phyloP scores from a whole-genome alignment of 2,888 invertebrate species.

The Chloroclystis v-ata region DNA sequence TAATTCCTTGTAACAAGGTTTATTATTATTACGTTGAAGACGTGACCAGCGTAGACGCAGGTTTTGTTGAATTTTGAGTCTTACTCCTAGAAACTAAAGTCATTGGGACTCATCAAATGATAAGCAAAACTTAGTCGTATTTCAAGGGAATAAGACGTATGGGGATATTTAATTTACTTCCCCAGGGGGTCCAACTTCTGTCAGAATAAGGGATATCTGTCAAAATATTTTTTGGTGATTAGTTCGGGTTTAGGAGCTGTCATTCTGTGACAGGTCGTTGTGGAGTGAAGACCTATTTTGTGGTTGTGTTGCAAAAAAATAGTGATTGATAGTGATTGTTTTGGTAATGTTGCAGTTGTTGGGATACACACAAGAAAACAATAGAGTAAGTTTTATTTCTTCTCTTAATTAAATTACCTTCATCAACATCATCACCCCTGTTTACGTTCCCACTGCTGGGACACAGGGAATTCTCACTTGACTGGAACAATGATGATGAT shows the following conservation, averaged over 20 bases:
- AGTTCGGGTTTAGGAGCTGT: conserved; percentile 48
- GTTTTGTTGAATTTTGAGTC: conserved; percentile 19
- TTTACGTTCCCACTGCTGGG: too few relatives aligned
- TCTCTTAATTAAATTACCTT: too few relatives aligned
- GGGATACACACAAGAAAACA: not conserved
- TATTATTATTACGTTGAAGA: conserved; percentile 21
- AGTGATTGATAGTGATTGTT: not conserved
- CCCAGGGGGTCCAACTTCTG: conserved; percentile 59
- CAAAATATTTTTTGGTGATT: conserved; percentile 61
- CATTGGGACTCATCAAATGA: too few relatives aligned
- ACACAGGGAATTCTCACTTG: too few relatives aligned
- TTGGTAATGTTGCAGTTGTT: not conserved
- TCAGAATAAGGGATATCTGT: conserved; percentile 61
- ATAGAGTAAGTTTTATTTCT: not conserved
- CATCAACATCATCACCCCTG: too few relatives aligned
- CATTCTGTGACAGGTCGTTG: conserved; percentile 49
- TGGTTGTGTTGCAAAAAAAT: conserved; percentile 20
- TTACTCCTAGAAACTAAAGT: conserved; percentile 1
- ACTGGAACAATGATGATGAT: too few relatives aligned
- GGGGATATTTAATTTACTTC: not conserved
- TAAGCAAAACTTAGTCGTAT: not conserved
- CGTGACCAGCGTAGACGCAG: conserved; percentile 15
- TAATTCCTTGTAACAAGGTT: conserved; percentile 26
- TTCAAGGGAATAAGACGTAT: not conserved
- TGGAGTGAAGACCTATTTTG: conserved; percentile 43